Percentiles rank a stretch among this genome's conserved stretches.
phyloP scores from a whole-genome alignment of 2,888 invertebrate genomes.

The Sepiola atlantica region DNA sequence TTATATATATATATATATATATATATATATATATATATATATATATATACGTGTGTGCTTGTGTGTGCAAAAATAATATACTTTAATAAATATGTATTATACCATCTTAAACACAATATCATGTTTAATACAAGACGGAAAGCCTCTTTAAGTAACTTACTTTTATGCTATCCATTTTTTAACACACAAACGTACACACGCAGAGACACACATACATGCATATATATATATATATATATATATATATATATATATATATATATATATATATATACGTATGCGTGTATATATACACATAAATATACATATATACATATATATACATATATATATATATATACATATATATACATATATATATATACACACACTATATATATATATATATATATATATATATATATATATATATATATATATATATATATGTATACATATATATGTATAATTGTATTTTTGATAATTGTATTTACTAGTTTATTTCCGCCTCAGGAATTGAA shows the following conservation, averaged over 20 bases:
- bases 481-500: too few relatives aligned
- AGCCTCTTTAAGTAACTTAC: too few relatives aligned
- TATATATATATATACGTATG: not conserved
- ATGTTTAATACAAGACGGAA: too few relatives aligned
- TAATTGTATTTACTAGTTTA: not conserved
- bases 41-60: too few relatives aligned
- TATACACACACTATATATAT: not conserved
- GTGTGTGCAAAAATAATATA: too few relatives aligned
- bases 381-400: not conserved
- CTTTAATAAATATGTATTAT: too few relatives aligned
- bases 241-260: not conserved
- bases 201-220: not conserved
- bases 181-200: not conserved
- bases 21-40: too few relatives aligned
- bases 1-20: too few relatives aligned
- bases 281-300: not conserved
- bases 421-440: constrained; percentile 1
- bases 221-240: not conserved
- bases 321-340: not conserved
- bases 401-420: not conserved
- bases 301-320: not conserved
- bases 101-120: too few relatives aligned
- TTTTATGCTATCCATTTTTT: not conserved
- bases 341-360: not conserved
- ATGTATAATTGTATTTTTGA: not conserved